phyloP scores from a whole-genome alignment of 2,113 vertebrate species.

The Seriola aureovittata region DNA sequence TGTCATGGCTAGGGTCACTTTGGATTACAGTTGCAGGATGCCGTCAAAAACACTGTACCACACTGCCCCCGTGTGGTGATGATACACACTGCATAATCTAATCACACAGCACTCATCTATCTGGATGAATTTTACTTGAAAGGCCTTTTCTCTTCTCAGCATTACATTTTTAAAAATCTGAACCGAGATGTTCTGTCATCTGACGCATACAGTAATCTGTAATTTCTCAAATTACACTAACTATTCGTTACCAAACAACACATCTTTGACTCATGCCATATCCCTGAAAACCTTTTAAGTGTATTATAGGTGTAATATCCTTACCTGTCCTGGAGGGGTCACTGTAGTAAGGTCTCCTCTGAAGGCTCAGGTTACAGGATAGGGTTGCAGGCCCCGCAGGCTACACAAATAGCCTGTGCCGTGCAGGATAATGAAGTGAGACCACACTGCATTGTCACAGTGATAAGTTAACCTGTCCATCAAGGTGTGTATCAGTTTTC shows the following conservation, averaged over 20 bases:
- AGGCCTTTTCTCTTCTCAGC: neutral
- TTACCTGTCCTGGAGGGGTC: slow-evolving; percentile 53
- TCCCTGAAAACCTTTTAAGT: neutral
- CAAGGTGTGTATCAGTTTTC: slow-evolving; percentile 62
- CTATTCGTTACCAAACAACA: neutral
- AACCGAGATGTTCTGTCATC: neutral
- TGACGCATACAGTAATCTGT: neutral
- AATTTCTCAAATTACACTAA: neutral
- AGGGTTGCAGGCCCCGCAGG: slow-evolving; percentile 60
- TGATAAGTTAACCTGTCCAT: slow-evolving; percentile 26
- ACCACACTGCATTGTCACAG: slow-evolving; percentile 26
- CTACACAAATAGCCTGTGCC: slow-evolving; percentile 28
- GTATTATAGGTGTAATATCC: slow-evolving; percentile 1
- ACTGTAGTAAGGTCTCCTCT: slow-evolving; percentile 29
- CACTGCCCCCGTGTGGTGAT: slow-evolving; percentile 75
- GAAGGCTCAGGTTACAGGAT: slow-evolving; percentile 70
- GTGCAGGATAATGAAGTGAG: slow-evolving; percentile 32
- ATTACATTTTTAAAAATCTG: neutral
- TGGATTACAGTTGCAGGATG: slow-evolving; percentile 64
- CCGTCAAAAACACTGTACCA: slow-evolving; percentile 54
- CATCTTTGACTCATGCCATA: neutral
- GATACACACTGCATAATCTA: slow-evolving; percentile 19
- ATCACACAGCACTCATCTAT: neutral
- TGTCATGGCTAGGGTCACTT: slow-evolving; percentile 79
- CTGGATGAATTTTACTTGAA: neutral